phyloP scores from a whole-genome alignment of 2,888 invertebrate genomes.

The Escarpia spicata region DNA sequence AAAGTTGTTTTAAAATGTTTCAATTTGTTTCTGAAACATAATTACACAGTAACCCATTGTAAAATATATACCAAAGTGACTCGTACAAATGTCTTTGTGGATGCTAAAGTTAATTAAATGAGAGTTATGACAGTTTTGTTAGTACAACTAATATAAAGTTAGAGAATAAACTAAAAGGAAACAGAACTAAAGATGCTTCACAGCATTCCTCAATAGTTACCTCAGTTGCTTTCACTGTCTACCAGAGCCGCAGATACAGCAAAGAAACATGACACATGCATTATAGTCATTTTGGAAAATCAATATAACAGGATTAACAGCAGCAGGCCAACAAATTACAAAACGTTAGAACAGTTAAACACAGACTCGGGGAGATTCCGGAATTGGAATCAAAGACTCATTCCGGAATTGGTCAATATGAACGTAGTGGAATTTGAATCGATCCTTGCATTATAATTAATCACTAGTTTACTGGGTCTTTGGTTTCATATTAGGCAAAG shows the following conservation, averaged over 20 bases:
- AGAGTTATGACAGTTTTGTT: not conserved
- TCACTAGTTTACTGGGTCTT: too few species aligned
- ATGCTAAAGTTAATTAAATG: not conserved
- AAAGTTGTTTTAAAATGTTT: too few species aligned
- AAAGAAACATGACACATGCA: not conserved
- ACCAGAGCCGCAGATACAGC: not conserved
- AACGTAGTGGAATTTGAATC: too few species aligned
- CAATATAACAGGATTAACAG: not conserved
- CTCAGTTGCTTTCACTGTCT: not conserved
- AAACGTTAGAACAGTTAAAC: too few species aligned
- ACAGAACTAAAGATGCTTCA: not conserved
- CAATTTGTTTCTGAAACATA: not conserved
- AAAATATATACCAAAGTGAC: not conserved
- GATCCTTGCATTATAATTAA: too few species aligned
- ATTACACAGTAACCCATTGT: too few species aligned
- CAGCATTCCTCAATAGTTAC: not conserved
- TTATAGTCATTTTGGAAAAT: not conserved
- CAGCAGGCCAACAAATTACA: not conserved
- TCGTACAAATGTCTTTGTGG: not conserved
- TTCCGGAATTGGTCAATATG: too few species aligned
- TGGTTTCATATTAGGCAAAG: too few species aligned
- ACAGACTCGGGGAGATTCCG: too few species aligned
- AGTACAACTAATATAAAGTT: not conserved
- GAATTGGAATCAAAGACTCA: too few species aligned
- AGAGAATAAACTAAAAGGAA: not conserved